These are phyloP conservation scores for Nerophis lumbriciformis DNA, from an alignment of 2,113 vertebrate genomes.

Conservation along the genomic window DNA sequence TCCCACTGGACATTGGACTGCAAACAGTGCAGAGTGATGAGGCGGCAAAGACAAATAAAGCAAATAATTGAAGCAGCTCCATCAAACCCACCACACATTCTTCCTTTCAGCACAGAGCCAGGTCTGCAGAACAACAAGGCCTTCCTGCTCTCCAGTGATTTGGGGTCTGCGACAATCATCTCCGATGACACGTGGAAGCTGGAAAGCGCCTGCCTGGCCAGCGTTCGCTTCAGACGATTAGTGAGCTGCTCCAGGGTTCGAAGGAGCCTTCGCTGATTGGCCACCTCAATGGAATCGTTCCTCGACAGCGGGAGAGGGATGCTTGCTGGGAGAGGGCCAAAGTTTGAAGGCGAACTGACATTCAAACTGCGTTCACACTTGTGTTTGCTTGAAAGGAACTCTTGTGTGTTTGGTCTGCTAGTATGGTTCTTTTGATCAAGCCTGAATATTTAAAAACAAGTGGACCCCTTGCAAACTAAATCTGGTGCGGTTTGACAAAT, in stretches of 20 bases:
- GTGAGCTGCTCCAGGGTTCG: slow-evolving; percentile 87
- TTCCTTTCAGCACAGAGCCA: slow-evolving; percentile 87
- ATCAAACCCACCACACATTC: slow-evolving; percentile 88
- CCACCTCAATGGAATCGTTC: slow-evolving; percentile 87
- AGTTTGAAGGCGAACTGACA: slow-evolving; percentile 9
- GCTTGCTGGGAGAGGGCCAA: slow-evolving; percentile 82
- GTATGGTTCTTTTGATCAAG: no score
- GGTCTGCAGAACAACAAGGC: slow-evolving; percentile 89
- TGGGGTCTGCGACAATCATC: slow-evolving; percentile 86
- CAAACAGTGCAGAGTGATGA: slow-evolving; percentile 12
- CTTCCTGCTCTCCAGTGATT: slow-evolving; percentile 84
- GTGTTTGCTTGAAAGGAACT: no score
- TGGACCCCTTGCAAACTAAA: no score
- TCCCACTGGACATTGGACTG: slow-evolving; percentile 92
- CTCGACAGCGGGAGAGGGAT: slow-evolving; percentile 88
- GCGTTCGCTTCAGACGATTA: slow-evolving; percentile 85
- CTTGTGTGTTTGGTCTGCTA: no score
- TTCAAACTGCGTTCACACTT: no score
- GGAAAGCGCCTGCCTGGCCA: slow-evolving; percentile 85
- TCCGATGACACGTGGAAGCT: slow-evolving; percentile 87
- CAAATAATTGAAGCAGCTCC: not conserved
- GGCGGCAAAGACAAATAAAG: not conserved
- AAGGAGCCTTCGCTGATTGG: slow-evolving; percentile 89
- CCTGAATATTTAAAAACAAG: no score
- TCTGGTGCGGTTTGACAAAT: no score